A percentile compares a stretch with the other conserved stretches of the same genome.
Conservation (phyloP, 1,140 invertebrate species). For the Panagrolaimus sp. region DNA sequence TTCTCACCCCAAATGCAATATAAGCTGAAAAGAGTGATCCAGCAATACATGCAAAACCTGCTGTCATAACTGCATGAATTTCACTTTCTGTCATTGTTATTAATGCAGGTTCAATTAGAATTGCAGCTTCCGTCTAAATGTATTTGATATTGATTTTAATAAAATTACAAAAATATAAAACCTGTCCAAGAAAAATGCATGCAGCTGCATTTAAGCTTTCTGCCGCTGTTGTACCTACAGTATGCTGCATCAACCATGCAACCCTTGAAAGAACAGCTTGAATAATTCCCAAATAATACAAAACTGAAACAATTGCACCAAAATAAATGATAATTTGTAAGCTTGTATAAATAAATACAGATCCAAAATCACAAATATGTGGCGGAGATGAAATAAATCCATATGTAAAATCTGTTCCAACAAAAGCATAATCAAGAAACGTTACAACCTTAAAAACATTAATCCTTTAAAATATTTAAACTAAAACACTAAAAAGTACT, state of each 20-base stretch:
- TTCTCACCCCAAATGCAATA: constrained; percentile 40
- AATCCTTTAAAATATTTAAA: too few species aligned
- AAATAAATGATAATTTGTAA: constrained; percentile 77
- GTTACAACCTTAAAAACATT: constrained; percentile 67
- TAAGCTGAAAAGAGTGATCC: constrained; percentile 78
- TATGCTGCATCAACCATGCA: constrained; percentile 69
- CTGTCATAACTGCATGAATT: constrained; percentile 80
- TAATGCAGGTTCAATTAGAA: constrained; percentile 79
- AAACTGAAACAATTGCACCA: constrained; percentile 76
- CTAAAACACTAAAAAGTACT: constrained; percentile 23
- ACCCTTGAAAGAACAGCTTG: constrained; percentile 76
- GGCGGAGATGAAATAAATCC: constrained; percentile 62
- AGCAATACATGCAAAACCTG: constrained; percentile 86
- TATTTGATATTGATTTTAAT: constrained; percentile 40
- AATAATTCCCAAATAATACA: constrained; percentile 77
- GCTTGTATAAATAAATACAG: constrained; percentile 63
- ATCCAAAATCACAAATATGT: constrained; percentile 67
- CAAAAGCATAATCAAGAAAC: constrained; percentile 72
- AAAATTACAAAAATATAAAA: constrained; percentile 55
- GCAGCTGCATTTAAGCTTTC: constrained; percentile 82
- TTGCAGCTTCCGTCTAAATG: constrained; percentile 75
- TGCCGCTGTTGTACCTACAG: constrained; percentile 77
- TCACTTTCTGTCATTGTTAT: constrained; percentile 76
- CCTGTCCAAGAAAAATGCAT: constrained; percentile 81
- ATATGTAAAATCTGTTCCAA: constrained; percentile 77